Evolutionary conservation across 2,888 invertebrate species (phyloP).

Genomic region (Ectemnius cavifrons): DNA sequence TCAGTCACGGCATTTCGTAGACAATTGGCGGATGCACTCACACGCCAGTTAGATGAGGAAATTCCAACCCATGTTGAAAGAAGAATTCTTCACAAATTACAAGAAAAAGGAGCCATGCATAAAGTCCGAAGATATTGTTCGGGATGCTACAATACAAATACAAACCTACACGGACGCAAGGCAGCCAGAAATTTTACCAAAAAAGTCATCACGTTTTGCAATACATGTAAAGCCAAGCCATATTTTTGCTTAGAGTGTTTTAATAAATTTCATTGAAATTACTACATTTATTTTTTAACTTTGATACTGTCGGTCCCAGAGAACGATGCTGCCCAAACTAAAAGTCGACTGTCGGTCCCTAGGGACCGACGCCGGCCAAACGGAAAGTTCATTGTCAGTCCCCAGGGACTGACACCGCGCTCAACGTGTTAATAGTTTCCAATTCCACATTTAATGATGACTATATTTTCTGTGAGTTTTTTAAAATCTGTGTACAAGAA

Average conservation of each 20-base stretch:
- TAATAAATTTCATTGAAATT: conserved; percentile 14
- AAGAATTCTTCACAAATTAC: conserved; percentile 27
- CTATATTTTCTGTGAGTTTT: too few species aligned
- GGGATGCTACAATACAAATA: too few species aligned
- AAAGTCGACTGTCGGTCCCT: neutral
- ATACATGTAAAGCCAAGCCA: conserved; percentile 11
- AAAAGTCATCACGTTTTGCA: conserved; percentile 9
- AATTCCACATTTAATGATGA: too few species aligned
- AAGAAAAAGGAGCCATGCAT: conserved; percentile 17
- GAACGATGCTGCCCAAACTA: conserved; percentile 4
- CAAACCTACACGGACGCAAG: conserved; percentile 11
- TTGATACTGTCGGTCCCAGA: conserved; percentile 7
- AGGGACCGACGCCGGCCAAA: conserved; percentile 7
- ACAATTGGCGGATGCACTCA: conserved; percentile 32
- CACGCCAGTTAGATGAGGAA: conserved; percentile 29
- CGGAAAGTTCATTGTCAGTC: neutral
- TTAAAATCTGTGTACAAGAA: too few species aligned
- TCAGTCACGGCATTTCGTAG: conserved; percentile 29
- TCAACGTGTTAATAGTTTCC: conserved; percentile 13
- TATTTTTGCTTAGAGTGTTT: conserved; percentile 12
- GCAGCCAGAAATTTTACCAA: conserved; percentile 6
- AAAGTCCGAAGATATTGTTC: conserved; percentile 2
- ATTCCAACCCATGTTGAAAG: conserved; percentile 18
- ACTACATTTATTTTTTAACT: conserved; percentile 10
- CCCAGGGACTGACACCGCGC: conserved; percentile 1